Evolutionary conservation across 2,113 vertebrate species (phyloP).

Genomic region (Setophaga coronata): DNA sequence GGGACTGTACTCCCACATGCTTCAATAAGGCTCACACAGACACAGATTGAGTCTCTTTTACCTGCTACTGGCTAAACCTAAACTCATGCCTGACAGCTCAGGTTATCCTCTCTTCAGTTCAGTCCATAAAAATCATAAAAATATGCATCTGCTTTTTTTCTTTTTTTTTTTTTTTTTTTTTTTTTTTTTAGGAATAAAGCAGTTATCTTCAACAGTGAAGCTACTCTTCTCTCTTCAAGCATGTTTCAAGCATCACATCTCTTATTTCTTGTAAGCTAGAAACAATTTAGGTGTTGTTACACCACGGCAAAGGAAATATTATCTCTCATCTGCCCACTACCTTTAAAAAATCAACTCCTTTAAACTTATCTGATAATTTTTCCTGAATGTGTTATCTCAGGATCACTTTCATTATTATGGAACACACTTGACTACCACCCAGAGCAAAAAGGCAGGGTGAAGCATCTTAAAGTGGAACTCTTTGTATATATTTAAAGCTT

Average conservation of each 20-base stretch:
- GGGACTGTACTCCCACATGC: not conserved
- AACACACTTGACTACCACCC: not conserved
- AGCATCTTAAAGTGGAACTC: not conserved
- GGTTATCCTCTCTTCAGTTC: not conserved
- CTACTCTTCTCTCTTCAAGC: not conserved
- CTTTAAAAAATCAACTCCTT: not conserved
- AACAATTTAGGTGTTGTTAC: not conserved
- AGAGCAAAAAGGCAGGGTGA: not conserved
- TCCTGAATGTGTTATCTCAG: not conserved
- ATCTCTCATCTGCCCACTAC: not conserved
- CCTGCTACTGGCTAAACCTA: not conserved
- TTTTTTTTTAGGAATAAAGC: not conserved
- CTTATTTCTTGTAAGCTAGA: not conserved
- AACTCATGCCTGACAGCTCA: not conserved
- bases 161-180: not conserved
- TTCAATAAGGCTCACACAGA: fast-evolving
- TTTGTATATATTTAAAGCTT: not conserved
- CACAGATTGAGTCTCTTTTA: not conserved
- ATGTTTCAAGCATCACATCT: not conserved
- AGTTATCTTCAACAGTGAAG: not conserved
- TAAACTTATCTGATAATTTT: not conserved
- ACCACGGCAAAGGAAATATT: not conserved
- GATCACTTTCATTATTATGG: not conserved
- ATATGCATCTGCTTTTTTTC: not conserved
- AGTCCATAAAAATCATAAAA: not conserved